Conservation (phyloP, 2,888 invertebrate genomes). For the Himalopsyche anomala region DNA sequence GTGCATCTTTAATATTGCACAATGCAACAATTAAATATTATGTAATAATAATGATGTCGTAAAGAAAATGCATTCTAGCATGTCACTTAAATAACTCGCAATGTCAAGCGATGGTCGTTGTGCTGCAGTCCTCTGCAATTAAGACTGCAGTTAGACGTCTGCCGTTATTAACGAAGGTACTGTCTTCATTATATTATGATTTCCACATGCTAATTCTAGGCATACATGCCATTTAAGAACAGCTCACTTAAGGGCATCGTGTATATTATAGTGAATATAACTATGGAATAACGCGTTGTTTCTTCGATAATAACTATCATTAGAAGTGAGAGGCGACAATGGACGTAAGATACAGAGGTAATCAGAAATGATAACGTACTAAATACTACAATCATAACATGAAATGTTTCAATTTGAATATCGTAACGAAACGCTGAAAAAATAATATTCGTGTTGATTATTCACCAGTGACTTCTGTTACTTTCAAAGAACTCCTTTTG, state of each 20-base stretch:
- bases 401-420: no score
- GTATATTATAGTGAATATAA: not conserved
- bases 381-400: no score
- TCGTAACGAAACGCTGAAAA: no score
- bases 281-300: slow-evolving; percentile 44
- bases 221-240: not conserved
- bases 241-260: slow-evolving; percentile 7
- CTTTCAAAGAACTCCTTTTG: no score
- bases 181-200: slow-evolving; percentile 14
- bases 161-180: not conserved
- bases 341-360: not conserved
- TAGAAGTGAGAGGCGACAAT: slow-evolving; percentile 49
- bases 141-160: slow-evolving; percentile 10
- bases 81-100: slow-evolving; percentile 1
- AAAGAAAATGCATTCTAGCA: not conserved
- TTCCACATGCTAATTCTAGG: slow-evolving; percentile 1
- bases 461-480: no score
- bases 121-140: not conserved
- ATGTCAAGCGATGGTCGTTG: not conserved
- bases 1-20: not conserved
- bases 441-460: no score
- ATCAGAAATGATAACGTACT: not conserved
- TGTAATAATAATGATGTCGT: not conserved
- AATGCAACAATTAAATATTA: not conserved
- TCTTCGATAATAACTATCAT: slow-evolving; percentile 54